Evolutionary conservation across 2,113 vertebrate species (phyloP).

Genomic region (Plotosus lineatus): DNA sequence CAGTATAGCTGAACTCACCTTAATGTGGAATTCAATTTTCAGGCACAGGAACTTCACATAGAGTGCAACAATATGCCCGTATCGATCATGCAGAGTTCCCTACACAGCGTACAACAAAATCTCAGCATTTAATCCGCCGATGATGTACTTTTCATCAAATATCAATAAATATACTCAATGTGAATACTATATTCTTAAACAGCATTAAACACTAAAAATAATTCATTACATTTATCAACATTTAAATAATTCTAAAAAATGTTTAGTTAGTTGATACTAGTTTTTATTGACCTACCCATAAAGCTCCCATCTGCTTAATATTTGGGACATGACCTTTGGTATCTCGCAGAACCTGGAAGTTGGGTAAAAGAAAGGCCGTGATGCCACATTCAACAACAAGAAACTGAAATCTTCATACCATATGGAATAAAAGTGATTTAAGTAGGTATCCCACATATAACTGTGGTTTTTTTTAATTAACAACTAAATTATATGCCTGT

Average conservation of each 20-base stretch:
- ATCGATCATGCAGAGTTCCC: constrained; percentile 91
- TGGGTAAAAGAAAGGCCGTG: not conserved
- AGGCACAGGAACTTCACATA: constrained; percentile 87
- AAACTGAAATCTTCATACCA: too few species aligned
- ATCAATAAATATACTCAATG: not conserved
- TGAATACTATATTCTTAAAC: not conserved
- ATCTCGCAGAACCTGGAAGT: constrained; percentile 47
- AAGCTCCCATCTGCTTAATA: constrained; percentile 50
- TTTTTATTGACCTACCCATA: constrained; percentile 48
- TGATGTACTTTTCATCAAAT: not conserved
- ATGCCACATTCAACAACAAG: not conserved
- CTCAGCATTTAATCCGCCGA: constrained; percentile 48
- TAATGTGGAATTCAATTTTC: constrained; percentile 94
- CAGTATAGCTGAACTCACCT: constrained; percentile 75
- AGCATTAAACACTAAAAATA: constrained; percentile 13
- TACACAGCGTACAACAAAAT: constrained; percentile 53
- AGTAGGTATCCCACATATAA: too few species aligned
- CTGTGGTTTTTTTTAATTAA: too few species aligned
- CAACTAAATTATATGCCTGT: too few species aligned
- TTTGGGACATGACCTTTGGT: constrained; percentile 44
- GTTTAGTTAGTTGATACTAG: not conserved
- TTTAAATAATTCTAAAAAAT: not conserved
- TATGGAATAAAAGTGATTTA: too few species aligned
- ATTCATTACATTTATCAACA: not conserved
- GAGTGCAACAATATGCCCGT: constrained; percentile 90